A percentile compares a stretch with the other conserved stretches of the same genome.
These are phyloP conservation scores for Chlorocebus sabaeus DNA, from an alignment of 2,113 vertebrate genomes.

Conservation along the genomic window DNA sequence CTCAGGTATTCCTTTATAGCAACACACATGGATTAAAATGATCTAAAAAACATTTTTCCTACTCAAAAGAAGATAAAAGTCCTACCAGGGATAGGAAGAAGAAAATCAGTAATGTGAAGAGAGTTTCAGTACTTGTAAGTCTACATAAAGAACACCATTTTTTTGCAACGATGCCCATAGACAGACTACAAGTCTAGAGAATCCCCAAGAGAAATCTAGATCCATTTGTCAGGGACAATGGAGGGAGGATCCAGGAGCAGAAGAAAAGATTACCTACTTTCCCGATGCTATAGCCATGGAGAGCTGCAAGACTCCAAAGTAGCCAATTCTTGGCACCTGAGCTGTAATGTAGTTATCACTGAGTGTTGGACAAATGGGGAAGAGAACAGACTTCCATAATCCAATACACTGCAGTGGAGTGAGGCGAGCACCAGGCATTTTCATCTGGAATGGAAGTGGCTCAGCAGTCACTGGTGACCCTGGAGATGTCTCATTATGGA, in stretches of 20 bases:
- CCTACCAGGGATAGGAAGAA: neutral
- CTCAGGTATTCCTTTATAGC: neutral
- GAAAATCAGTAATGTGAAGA: neutral
- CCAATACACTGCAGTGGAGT: neutral
- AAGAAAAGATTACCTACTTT: neutral
- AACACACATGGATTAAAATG: neutral
- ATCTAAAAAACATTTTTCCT: neutral
- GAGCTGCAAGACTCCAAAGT: neutral
- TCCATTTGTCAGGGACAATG: neutral
- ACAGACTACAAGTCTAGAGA: neutral
- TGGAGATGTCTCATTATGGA: neutral
- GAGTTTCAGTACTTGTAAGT: neutral
- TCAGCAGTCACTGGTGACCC: neutral
- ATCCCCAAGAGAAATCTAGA: neutral
- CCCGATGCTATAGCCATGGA: neutral
- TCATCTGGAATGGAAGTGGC: neutral
- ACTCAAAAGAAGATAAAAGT: neutral
- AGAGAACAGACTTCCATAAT: neutral
- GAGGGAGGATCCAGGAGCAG: neutral
- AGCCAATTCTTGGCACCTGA: neutral
- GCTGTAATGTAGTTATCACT: neutral
- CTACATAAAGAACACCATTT: neutral
- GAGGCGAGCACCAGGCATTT: neutral
- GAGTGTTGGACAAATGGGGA: neutral
- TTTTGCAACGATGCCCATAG: neutral